These are phyloP conservation scores for Acropternis orthonyx DNA, from an alignment of 2,797 vertebrate genomes.

Conservation along the genomic window DNA sequence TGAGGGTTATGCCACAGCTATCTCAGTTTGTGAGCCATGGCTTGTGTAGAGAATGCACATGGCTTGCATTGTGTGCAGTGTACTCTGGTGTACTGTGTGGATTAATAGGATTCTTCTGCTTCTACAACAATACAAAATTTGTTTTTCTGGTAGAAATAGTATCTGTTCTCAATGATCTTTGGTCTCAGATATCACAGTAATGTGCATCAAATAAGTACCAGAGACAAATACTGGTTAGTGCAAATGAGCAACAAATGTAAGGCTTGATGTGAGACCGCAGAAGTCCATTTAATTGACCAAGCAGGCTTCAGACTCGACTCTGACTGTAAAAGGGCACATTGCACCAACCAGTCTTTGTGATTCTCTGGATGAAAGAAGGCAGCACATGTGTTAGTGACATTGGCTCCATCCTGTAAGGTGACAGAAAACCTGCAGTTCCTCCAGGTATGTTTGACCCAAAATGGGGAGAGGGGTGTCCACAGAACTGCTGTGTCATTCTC, in stretches of 20 bases:
- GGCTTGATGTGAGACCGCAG: background rate
- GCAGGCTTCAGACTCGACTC: background rate
- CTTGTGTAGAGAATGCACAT: background rate
- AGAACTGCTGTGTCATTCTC: background rate
- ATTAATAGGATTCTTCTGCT: conserved; percentile 57
- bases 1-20: background rate
- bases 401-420: background rate
- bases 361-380: background rate
- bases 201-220: conserved; percentile 35
- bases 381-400: background rate
- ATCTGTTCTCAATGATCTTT: conserved; percentile 40
- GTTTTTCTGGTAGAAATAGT: conserved; percentile 11
- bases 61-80: background rate
- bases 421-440: background rate
- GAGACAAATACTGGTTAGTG: background rate
- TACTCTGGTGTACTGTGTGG: background rate
- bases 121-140: background rate
- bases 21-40: background rate
- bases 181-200: conserved; percentile 60
- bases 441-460: background rate
- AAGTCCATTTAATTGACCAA: background rate
- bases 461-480: too few relatives aligned
- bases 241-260: conserved; percentile 64
- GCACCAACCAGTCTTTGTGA: background rate
- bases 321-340: background rate